These are phyloP conservation scores for Loripinus fragilis DNA, from an alignment of 2,888 invertebrate species.

Conservation along the genomic window DNA sequence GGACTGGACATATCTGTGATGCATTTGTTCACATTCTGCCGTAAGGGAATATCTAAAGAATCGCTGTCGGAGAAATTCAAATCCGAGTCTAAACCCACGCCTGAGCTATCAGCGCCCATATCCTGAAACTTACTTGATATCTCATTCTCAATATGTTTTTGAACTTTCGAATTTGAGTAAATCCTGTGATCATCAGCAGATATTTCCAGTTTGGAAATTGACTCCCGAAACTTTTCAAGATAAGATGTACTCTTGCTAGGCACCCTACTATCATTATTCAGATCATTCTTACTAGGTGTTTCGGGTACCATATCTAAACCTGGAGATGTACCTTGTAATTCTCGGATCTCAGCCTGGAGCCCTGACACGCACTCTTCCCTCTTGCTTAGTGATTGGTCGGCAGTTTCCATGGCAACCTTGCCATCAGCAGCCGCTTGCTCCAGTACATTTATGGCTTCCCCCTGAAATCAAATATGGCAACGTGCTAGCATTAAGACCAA, in stretches of 20 bases:
- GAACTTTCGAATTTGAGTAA: no score
- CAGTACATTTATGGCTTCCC: slow-evolving; percentile 84
- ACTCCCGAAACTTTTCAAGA: slow-evolving; percentile 43
- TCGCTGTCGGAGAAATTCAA: slow-evolving; percentile 47
- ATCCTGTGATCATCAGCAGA: slow-evolving; percentile 10
- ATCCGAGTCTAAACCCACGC: slow-evolving; percentile 49
- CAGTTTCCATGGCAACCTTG: slow-evolving; percentile 72
- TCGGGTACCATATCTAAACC: slow-evolving; percentile 39
- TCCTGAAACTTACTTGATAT: not conserved
- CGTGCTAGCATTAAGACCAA: no score
- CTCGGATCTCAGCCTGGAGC: slow-evolving; percentile 61
- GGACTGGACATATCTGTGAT: slow-evolving; percentile 9
- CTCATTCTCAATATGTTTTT: no score
- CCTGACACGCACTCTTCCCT: slow-evolving; percentile 62
- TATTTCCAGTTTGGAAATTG: slow-evolving; percentile 47
- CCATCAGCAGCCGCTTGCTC: slow-evolving; percentile 78
- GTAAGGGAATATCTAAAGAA: not conserved
- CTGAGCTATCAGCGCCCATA: slow-evolving; percentile 41
- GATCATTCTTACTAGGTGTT: slow-evolving; percentile 23
- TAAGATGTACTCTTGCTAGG: not conserved
- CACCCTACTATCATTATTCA: not conserved
- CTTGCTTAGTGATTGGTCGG: slow-evolving; percentile 66
- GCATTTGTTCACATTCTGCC: not conserved
- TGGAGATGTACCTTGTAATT: slow-evolving; percentile 67
- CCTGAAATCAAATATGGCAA: no score